phyloP scores from a whole-genome alignment of 2,113 vertebrate genomes.

The Pongo abelii region DNA sequence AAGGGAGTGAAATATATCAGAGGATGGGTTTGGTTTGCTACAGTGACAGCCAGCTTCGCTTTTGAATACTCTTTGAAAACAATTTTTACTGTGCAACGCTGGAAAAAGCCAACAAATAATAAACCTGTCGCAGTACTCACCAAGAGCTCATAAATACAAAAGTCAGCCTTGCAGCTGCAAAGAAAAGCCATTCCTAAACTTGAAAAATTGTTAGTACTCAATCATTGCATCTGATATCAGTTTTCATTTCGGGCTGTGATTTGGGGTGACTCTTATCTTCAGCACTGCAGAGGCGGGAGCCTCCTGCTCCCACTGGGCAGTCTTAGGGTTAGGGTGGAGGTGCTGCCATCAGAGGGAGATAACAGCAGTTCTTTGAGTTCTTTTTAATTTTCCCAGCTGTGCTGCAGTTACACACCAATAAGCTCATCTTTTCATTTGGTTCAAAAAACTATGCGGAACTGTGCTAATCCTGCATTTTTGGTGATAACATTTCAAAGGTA shows the following conservation, averaged over 20 bases:
- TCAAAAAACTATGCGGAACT: background rate
- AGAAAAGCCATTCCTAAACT: slow-evolving; percentile 72
- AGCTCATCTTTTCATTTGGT: background rate
- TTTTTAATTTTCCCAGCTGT: background rate
- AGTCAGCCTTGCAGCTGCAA: slow-evolving; percentile 76
- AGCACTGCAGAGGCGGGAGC: background rate
- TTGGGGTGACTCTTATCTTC: background rate
- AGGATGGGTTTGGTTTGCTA: slow-evolving; percentile 83
- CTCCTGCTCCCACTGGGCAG: background rate
- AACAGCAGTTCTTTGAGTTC: background rate
- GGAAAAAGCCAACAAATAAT: slow-evolving; percentile 89
- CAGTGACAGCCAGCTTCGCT: slow-evolving; percentile 82
- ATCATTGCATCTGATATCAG: slow-evolving; percentile 79
- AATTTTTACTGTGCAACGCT: slow-evolving; percentile 86
- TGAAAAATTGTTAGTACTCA: slow-evolving; percentile 79
- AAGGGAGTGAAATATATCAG: slow-evolving; percentile 81
- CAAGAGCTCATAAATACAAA: slow-evolving; percentile 84
- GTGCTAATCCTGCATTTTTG: background rate
- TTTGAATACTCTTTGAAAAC: slow-evolving; percentile 85
- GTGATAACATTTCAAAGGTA: background rate
- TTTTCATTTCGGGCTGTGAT: slow-evolving; percentile 67
- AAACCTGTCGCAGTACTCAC: slow-evolving; percentile 85
- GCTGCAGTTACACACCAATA: background rate
- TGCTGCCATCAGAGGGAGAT: too few relatives aligned
- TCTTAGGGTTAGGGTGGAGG: background rate